Evolutionary conservation across 2,888 invertebrate genomes (phyloP), one percentile per base, ranked within the genome.

Genomic region (Synergus laeviventris): DNA sequence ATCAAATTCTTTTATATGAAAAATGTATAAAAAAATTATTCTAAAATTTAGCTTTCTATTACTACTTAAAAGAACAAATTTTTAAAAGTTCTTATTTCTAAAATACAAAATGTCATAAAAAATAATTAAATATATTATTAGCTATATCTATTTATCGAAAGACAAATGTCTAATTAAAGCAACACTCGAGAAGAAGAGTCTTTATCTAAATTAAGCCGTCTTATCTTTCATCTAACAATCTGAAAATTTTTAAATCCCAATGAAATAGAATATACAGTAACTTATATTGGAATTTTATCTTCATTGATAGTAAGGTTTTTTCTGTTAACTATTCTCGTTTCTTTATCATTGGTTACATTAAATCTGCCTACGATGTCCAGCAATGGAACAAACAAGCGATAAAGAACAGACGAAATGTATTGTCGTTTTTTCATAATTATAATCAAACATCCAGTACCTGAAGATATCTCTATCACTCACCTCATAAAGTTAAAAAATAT

Each of bases 281-380:
- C 0, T 2, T 60, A 11, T 24, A 60, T 14, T 64, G 21, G 21
- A 11, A 8, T 36, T 18, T 38, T 64, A 64, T 42, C 64, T 39
- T 64, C 8, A 62, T 62, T 18, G 11, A n/a, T 18, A 14, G 18
- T 18, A 74, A 16, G 2, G n/a, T 54, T 31, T 39, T 75, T 66
- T 11, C 24, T 18, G 7, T 21, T 14, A 38, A 45, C 39, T 60
- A 64, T 49, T 64, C 45, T 45, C 21, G 9, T 73, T 59, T 70
- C 60, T 45, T 73, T 78, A 70, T 78, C 61, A 76, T 18, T 74
- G 61, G 49, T 60, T 73, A 49, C 75, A 61, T 45, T 75, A 18
- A 70, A 18, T 24, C 56, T 61, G 21, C 18, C 56, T 56, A 56
- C 21, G 11, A 21, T 56, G 39, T 66, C 54, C 66, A 75, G 39